Evolutionary conservation across 2,888 invertebrate genomes (phyloP).

Genomic region (Mechanitis mazaeus): DNA sequence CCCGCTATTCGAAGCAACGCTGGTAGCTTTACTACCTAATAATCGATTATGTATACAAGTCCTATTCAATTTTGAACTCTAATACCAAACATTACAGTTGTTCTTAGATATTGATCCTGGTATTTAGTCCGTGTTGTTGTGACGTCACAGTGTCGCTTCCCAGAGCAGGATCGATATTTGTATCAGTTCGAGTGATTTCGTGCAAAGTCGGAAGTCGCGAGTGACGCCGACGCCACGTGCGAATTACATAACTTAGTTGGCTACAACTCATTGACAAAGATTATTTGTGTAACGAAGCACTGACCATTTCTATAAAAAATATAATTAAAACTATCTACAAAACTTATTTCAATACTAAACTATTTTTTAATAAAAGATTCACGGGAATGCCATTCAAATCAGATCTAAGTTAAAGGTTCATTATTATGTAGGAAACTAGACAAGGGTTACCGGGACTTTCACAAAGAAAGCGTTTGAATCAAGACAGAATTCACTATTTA

Average conservation of each 20-base stretch:
- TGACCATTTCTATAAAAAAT: slow-evolving; percentile 25
- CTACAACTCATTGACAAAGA: slow-evolving; percentile 69
- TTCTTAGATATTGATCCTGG: slow-evolving; percentile 9
- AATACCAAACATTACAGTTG: slow-evolving; percentile 10
- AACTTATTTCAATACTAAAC: no score
- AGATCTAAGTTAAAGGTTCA: slow-evolving; percentile 14
- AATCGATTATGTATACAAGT: slow-evolving; percentile 20
- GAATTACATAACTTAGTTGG: slow-evolving; percentile 60
- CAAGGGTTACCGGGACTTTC: slow-evolving; percentile 9
- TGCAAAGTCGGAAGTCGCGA: slow-evolving; percentile 46
- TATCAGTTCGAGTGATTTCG: slow-evolving; percentile 50
- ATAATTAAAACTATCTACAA: background rate
- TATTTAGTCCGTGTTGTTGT: slow-evolving; percentile 35
- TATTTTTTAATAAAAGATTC: background rate
- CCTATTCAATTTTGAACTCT: slow-evolving; percentile 26
- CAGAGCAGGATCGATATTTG: slow-evolving; percentile 62
- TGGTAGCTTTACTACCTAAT: slow-evolving; percentile 27
- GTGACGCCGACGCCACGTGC: slow-evolving; percentile 63
- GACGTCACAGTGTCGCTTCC: slow-evolving; percentile 69
- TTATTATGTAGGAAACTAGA: slow-evolving; percentile 15
- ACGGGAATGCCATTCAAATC: slow-evolving; percentile 13
- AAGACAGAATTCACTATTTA: background rate
- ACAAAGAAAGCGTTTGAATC: slow-evolving; percentile 1
- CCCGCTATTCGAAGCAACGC: slow-evolving; percentile 32
- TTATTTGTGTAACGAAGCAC: slow-evolving; percentile 53